Evolutionary conservation across 2,797 vertebrate genomes (phyloP), one percentile per base, ranked within the genome.

Genomic region (Hybognathus amarus): DNA sequence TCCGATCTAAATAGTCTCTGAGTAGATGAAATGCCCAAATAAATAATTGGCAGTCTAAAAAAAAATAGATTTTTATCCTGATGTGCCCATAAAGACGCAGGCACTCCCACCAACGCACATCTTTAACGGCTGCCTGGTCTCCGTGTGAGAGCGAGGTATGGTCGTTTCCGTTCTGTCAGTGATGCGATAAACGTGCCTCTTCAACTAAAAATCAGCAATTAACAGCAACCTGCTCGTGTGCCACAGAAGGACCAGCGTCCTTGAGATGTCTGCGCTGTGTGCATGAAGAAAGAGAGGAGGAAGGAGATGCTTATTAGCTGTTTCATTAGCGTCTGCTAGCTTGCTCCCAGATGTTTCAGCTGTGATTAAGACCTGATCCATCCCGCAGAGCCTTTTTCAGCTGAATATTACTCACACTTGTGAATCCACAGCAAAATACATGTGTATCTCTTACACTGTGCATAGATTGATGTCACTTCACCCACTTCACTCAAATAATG

Each of bases 261-360:
- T 94, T 94, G 92, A 93, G 92, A 91, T 91, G 89, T 88, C 91
- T 91, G 91, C 84, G 89, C 89, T 89, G 89, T 88, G 89, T 90
- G 90, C 45, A 67, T 4, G 89, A 86, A 79, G 90, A 89, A 89
- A 79, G 90, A 90, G 84, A 90, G 90, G 89, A 92, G 90, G 87
- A 91, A 93, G 90, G 90, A 89, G 90, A 93, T 86, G 85, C 91
- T 90, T 92, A 93, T 95, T 94, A 94, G 91, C 82, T 90, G 83
- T 93, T 94, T 94, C 91, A 94, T 94, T 93, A 94, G 92, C 91
- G 91, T 83, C 92, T 88, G 92, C 92, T 93, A 92, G 93, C 92
- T 92, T 88, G 86, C 90, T 92, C 93, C 92, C 91, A 87, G 88
- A 90, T 89, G 92, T 90, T 91, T 91, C 87, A 85, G 38, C 80